phyloP scores from a whole-genome alignment of 1,140 invertebrate genomes.

The Sminthurides bifidus region DNA sequence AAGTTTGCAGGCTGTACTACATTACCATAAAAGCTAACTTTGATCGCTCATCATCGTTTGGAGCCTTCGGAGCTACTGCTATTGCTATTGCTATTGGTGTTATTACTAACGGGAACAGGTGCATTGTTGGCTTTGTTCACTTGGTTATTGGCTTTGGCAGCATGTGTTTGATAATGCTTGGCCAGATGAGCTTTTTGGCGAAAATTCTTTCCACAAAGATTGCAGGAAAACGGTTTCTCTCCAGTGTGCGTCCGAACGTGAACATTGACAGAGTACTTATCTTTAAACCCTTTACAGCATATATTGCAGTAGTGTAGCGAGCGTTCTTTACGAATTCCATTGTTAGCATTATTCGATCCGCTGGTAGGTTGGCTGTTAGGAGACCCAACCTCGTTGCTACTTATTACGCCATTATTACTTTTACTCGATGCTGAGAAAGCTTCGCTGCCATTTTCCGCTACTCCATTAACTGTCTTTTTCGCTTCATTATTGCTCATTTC shows the following conservation, averaged over 20 bases:
- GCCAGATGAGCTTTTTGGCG: slow-evolving; percentile 93
- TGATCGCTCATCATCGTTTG: no score
- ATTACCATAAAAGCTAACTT: no score
- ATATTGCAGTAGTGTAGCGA: slow-evolving; percentile 81
- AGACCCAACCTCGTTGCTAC: slow-evolving; percentile 9
- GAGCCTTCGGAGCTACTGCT: no score
- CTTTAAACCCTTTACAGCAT: slow-evolving; percentile 84
- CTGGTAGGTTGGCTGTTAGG: not conserved
- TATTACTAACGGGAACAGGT: no score
- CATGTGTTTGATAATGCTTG: slow-evolving; percentile 93
- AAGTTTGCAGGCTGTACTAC: no score
- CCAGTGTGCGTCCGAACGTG: slow-evolving; percentile 82
- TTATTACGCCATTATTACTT: slow-evolving; percentile 7
- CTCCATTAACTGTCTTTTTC: slow-evolving; percentile 5
- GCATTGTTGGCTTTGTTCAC: no score
- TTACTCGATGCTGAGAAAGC: slow-evolving; percentile 8
- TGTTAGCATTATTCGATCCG: no score
- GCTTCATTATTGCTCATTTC: slow-evolving; percentile 4
- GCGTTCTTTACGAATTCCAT: slow-evolving; percentile 54
- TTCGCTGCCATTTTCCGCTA: not conserved
- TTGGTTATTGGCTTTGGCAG: no score
- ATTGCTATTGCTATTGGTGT: no score
- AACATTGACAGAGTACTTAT: slow-evolving; percentile 85
- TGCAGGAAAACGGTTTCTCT: slow-evolving; percentile 80
- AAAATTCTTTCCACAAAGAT: slow-evolving; percentile 77